phyloP scores from a whole-genome alignment of 2,888 invertebrate genomes.

The Horisme vitalbata region DNA sequence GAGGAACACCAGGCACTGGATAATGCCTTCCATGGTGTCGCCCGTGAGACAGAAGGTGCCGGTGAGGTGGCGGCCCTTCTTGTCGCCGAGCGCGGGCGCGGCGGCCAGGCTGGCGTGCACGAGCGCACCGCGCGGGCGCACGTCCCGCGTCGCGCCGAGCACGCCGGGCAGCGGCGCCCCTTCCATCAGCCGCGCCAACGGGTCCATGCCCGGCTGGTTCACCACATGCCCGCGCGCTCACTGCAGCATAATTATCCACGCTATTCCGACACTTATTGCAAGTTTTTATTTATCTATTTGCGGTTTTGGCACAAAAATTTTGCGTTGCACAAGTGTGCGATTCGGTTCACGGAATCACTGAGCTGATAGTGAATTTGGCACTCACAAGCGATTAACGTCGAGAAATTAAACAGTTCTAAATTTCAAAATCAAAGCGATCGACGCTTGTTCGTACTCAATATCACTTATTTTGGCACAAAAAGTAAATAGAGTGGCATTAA shows the following conservation, averaged over 20 bases:
- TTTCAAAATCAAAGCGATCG: too few relatives aligned
- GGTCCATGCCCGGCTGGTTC: slow-evolving; percentile 86
- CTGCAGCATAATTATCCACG: too few relatives aligned
- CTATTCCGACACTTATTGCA: too few relatives aligned
- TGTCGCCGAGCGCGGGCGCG: slow-evolving; percentile 86
- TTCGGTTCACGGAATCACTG: too few relatives aligned
- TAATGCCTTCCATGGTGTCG: slow-evolving; percentile 96
- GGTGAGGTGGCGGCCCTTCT: slow-evolving; percentile 91
- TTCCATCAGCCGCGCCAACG: slow-evolving; percentile 91
- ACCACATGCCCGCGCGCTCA: slow-evolving; percentile 36
- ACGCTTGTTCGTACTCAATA: too few relatives aligned
- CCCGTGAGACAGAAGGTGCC: slow-evolving; percentile 95
- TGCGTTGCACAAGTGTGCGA: too few relatives aligned
- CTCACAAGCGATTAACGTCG: too few relatives aligned
- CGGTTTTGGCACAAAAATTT: not conserved
- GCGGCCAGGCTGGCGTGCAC: slow-evolving; percentile 91
- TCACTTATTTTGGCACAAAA: too few relatives aligned
- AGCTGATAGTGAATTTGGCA: too few relatives aligned
- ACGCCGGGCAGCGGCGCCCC: slow-evolving; percentile 86
- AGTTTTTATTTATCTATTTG: too few relatives aligned
- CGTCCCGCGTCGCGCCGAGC: slow-evolving; percentile 79
- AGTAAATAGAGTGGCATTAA: not conserved
- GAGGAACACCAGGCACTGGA: slow-evolving; percentile 95
- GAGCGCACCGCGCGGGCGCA: slow-evolving; percentile 86
- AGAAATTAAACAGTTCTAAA: too few relatives aligned